Base-by-base conservation (phyloP, 2,888 invertebrate genomes). In the Tenthredo mesomela region DNA sequence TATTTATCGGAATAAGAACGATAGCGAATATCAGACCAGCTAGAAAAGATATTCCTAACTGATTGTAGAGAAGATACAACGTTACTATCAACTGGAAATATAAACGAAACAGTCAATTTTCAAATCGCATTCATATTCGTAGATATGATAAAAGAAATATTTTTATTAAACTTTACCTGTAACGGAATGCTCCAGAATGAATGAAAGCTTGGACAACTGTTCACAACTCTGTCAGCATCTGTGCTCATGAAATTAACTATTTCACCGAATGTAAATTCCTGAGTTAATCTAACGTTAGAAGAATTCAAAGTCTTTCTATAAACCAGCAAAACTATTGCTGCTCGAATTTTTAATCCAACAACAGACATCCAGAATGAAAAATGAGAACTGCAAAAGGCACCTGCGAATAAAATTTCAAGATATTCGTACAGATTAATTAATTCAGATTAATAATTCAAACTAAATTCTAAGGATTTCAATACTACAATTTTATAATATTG, bases 171-270 rank as follows among this genome's bases (percentile, higher is more conserved):
- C n/a, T 29, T 91, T 91, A 96, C 97, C 95, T 97, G 98, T 90
- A 99, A 95, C 7, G 99, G 99, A 91, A 99, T 97, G 93, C 98
- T 99, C 99, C 99, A 99, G 88, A 99, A 95, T 6, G 98, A 96
- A 94, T 99, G 99, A 92, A 99, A 99, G 93, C 98, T 98, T 2
- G 98, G 97, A 93, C 98, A 98, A 33, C 99, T 97, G 93, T 99
- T 99, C 0, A 98, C 97, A 88, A 99, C 97, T 88, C 99, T 95
- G 92, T 99, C 98, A 0, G 97, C 97, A 92, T 99, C 99, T 0
- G 98, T 98, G 47, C 98, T 99, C 97, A 99, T 98, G 89, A 98
- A 97, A 93, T 99, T 99, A 1, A 99, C 96, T 85, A 99, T 97
- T 94, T 99, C 97, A 0, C 99, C 99, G 65, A 97, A 95, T 18